A percentile compares a stretch with the other conserved stretches of the same genome.
Evolutionary conservation across 2,888 invertebrate species (phyloP).

Genomic region (Auanema sp.): DNA sequence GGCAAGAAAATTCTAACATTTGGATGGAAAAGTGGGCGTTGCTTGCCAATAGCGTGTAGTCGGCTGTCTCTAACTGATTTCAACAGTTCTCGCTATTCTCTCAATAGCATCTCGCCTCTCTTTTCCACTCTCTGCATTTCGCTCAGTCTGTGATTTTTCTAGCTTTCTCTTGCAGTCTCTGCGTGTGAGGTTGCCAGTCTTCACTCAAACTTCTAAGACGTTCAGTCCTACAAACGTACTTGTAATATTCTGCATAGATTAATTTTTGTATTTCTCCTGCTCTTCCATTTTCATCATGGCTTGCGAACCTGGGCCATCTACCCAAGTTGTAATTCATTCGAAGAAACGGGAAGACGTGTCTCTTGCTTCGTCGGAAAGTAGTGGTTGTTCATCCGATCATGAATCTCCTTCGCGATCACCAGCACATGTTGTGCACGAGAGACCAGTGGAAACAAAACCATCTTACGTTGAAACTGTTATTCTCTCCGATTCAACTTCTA

Average conservation of each 20-base stretch:
- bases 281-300: conserved; percentile 1
- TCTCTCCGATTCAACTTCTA: conserved; percentile 6
- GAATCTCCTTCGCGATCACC: conserved; percentile 25
- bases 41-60: conserved; percentile 9
- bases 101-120: conserved; percentile 2
- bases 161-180: conserved; percentile 9
- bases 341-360: conserved; percentile 27
- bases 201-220: conserved; percentile 16
- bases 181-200: background rate
- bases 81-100: conserved; percentile 5
- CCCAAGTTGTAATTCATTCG: conserved; percentile 32
- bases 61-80: conserved; percentile 1
- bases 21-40: conserved; percentile 6
- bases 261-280: background rate
- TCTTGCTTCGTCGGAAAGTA: conserved; percentile 43
- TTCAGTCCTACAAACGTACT: conserved; percentile 1
- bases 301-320: conserved; percentile 25
- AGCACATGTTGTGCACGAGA: background rate
- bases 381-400: conserved; percentile 30
- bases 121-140: conserved; percentile 9
- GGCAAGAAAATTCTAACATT: background rate
- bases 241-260: conserved; percentile 7
- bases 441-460: conserved; percentile 7
- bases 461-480: conserved; percentile 16
- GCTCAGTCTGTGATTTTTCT: conserved; percentile 12